Evolutionary conservation across 2,797 vertebrate species (phyloP), one percentile per base, ranked within the genome.

Genomic region (Cyprinella venusta): DNA sequence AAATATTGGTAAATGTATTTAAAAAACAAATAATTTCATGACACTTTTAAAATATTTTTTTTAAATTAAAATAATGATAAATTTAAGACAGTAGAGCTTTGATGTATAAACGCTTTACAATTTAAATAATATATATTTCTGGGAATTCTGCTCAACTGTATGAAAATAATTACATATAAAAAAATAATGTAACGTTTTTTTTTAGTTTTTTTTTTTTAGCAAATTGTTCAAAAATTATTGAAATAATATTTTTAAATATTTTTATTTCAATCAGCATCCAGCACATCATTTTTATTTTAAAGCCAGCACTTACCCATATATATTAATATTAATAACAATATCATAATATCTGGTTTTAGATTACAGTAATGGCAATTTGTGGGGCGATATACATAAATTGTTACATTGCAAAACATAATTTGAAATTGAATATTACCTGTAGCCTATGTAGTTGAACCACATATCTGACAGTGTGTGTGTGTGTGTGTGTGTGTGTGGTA

Each of bases 401-500:
- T 61, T 61, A 61, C 10, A 61, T 61, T 6, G 56, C n/a, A 61
- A 59, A 61, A 24, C 56, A 59, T 59, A 0, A 1, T 33, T 64
- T 45, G 6, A 45, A 24, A 6, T 45, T 24, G 13, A 70, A 45
- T 26, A 45, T 45, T 7, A 45, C 4, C n/a, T 48, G n/a, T 70
- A 48, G 45, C 9, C 45, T 48, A 8, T 18, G 19, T 67, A 16
- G 68, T 74, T 33, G 15, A 40, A 18, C 6, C 26, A 24, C n/a
- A 54, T 30, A 26, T 69, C 24, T 42, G 38, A 68, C 13, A 15
- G 67, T 1, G 6, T 3, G n/a, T n/a, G n/a, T n/a, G n/a, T n/a
- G n/a, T n/a, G n/a, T 42, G 38, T 45, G 40, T 45, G 38, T 79
- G 67, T 54, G 67, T 63, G 68, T 63, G 26, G 54, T 24, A 38